Evolutionary conservation across 2,797 vertebrate species (phyloP).

Genomic region (Enteromius trimaculatus): DNA sequence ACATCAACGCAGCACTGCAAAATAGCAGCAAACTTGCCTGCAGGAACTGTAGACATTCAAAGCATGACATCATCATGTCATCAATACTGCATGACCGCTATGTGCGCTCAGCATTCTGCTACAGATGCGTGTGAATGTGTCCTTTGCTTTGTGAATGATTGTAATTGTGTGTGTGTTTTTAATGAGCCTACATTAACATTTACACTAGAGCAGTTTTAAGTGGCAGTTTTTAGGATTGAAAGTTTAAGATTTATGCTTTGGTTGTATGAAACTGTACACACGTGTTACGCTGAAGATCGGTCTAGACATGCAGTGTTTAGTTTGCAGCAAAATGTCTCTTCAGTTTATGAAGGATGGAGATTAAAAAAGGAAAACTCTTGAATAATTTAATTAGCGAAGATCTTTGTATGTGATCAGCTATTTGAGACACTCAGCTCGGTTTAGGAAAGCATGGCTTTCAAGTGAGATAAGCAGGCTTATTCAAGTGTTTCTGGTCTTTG

Average conservation of each 20-base stretch:
- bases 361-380: neutral
- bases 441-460: conserved; percentile 9
- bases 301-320: neutral
- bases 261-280: neutral
- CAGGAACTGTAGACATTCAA: conserved; percentile 45
- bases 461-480: neutral
- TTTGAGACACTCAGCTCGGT: conserved; percentile 5
- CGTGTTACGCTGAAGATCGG: neutral
- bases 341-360: neutral
- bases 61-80: conserved; percentile 62
- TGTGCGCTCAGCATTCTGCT: conserved; percentile 34
- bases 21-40: conserved; percentile 9
- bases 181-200: neutral
- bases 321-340: neutral
- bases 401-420: neutral
- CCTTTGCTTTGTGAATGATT: conserved; percentile 5
- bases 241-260: neutral
- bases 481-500: neutral
- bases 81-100: conserved; percentile 68
- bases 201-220: neutral
- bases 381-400: neutral
- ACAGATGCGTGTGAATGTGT: neutral
- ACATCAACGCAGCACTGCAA: conserved; percentile 6
- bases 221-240: neutral
- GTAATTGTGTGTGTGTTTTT: neutral